Percentiles rank a stretch among this genome's conserved stretches.
These are phyloP conservation scores for Epicauta chinensis DNA, from an alignment of 1,140 invertebrate species.

Conservation along the genomic window DNA sequence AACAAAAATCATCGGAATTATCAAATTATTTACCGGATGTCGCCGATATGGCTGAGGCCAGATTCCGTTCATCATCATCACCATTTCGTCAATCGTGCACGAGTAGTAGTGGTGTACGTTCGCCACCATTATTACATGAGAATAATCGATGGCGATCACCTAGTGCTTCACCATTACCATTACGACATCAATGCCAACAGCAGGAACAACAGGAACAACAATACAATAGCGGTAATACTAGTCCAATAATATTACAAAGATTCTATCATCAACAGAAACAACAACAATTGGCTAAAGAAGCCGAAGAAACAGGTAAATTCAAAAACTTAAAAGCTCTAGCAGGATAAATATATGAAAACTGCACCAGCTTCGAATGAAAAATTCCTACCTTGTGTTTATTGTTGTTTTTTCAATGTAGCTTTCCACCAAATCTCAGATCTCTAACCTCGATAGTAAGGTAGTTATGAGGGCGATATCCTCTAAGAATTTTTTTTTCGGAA, in stretches of 20 bases:
- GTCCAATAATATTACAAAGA: conserved; percentile 55
- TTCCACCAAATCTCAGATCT: too few relatives aligned
- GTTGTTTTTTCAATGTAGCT: too few relatives aligned
- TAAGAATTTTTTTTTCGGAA: too few relatives aligned
- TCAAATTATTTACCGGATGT: not conserved
- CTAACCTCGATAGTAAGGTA: too few relatives aligned
- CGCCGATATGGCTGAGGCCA: conserved; percentile 3
- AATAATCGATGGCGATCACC: conserved; percentile 31
- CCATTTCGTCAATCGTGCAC: too few relatives aligned
- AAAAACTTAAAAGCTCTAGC: too few relatives aligned
- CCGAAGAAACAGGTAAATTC: conserved; percentile 32
- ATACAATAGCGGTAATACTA: conserved; percentile 50
- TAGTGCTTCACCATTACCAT: conserved; percentile 30
- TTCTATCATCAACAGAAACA: conserved; percentile 59
- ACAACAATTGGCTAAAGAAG: conserved; percentile 41
- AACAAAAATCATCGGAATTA: too few relatives aligned
- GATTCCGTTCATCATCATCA: not conserved
- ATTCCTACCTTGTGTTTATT: too few relatives aligned
- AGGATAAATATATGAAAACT: too few relatives aligned
- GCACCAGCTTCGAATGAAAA: too few relatives aligned
- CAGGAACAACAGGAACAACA: conserved; percentile 20
- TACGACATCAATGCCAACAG: conserved; percentile 23
- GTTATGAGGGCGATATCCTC: too few relatives aligned
- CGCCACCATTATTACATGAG: not conserved
- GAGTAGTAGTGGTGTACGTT: too few relatives aligned